phyloP scores from a whole-genome alignment of 2,888 invertebrate genomes.

The Dryadula phaetusa region DNA sequence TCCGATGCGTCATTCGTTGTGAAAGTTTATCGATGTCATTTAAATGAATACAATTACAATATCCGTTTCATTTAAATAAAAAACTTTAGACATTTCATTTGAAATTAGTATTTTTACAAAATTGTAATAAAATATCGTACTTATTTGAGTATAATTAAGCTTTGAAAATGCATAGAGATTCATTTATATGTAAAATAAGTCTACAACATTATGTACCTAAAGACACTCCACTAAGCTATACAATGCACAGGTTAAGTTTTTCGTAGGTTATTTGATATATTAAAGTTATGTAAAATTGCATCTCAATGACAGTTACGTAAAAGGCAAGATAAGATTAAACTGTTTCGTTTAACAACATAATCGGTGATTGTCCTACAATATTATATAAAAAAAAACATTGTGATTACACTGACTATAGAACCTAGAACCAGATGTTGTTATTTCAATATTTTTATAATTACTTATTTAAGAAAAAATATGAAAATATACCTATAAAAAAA shows the following conservation, averaged over 20 bases:
- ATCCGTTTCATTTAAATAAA: constrained; percentile 4
- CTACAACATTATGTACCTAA: background rate
- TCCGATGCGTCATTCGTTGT: constrained; percentile 5
- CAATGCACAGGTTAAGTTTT: constrained; percentile 49
- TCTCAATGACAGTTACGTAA: constrained; percentile 42
- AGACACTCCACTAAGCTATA: background rate
- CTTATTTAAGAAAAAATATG: too few relatives aligned
- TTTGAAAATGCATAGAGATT: background rate
- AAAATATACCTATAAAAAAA: too few relatives aligned
- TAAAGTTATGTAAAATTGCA: constrained; percentile 38
- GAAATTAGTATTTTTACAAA: background rate
- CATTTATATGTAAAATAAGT: too few relatives aligned
- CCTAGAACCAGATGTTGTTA: background rate
- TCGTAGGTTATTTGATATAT: constrained; percentile 43
- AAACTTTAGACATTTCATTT: background rate
- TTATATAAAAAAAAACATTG: background rate
- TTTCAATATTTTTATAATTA: too few relatives aligned
- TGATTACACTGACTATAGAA: background rate
- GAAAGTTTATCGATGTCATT: constrained; percentile 21
- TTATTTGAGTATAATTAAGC: too few relatives aligned
- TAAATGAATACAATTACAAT: constrained; percentile 15
- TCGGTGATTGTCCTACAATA: constrained; percentile 9
- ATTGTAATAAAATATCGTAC: background rate
- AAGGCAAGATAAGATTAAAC: constrained; percentile 32
- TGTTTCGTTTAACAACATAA: background rate